Conservation (phyloP, 2,113 vertebrate genomes). For the Apodemus speciosus region DNA sequence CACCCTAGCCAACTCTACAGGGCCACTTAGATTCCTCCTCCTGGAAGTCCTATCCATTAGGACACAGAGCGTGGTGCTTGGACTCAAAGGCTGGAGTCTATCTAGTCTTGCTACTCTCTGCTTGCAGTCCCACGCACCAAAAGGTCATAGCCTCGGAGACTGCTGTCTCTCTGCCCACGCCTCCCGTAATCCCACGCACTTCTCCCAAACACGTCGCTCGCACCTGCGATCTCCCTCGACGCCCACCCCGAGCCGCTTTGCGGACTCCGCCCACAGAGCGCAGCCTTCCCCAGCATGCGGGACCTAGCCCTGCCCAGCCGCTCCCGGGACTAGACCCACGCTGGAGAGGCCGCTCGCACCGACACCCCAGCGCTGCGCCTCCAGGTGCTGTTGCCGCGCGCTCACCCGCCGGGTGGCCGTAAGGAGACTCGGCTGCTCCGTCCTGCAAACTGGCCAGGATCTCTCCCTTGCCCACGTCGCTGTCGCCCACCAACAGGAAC, state of each 20-base stretch:
- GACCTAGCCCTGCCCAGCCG: neutral
- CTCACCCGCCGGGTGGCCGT: slow-evolving; percentile 87
- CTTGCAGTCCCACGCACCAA: neutral
- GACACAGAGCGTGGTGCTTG: neutral
- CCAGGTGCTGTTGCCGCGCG: neutral
- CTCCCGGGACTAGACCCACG: neutral
- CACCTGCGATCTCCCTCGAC: neutral
- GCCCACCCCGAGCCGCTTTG: slow-evolving; percentile 67
- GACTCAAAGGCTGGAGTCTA: neutral
- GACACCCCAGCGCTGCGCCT: neutral
- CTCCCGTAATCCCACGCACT: slow-evolving; percentile 22
- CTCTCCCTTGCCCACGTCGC: slow-evolving; percentile 97
- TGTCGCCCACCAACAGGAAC: slow-evolving; percentile 96
- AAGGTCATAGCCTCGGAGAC: neutral
- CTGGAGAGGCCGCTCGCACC: neutral
- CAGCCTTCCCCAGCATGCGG: neutral
- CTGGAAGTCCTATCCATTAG: neutral
- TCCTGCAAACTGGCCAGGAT: slow-evolving; percentile 97
- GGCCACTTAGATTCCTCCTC: neutral
- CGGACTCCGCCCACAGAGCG: neutral
- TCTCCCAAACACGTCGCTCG: neutral
- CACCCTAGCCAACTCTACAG: neutral
- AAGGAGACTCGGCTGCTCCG: slow-evolving; percentile 94
- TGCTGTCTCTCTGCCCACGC: slow-evolving; percentile 56
- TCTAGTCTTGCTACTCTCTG: neutral